phyloP scores from a whole-genome alignment of 2,888 invertebrate genomes.

The Digitonthophagus gazella region DNA sequence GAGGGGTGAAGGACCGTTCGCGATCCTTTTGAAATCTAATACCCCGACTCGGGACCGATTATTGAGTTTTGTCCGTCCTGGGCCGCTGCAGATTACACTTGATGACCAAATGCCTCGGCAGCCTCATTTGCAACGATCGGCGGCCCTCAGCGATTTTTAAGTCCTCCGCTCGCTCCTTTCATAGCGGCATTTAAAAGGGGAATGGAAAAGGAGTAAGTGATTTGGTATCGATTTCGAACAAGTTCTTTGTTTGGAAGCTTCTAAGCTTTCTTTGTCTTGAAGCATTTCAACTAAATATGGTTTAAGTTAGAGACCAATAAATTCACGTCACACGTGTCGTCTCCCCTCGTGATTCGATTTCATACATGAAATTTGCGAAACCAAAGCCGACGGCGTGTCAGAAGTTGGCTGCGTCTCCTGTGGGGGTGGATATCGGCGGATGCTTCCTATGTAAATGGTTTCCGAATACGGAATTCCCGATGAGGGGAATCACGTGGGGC shows the following conservation, averaged over 20 bases:
- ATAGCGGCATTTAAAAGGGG: conserved; percentile 1
- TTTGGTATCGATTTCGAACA: neutral
- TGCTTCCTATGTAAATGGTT: conserved; percentile 16
- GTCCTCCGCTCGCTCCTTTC: conserved; percentile 27
- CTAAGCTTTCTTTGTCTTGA: neutral
- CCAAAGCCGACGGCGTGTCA: neutral
- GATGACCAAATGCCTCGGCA: conserved; percentile 35
- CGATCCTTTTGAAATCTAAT: neutral
- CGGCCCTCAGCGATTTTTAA: conserved; percentile 35
- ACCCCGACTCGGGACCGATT: neutral
- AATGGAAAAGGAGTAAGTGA: neutral
- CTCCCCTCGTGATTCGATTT: neutral
- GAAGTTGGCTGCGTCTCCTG: neutral
- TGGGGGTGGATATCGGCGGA: neutral
- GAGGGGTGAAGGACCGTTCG: neutral
- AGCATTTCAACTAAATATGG: neutral
- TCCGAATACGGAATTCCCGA: conserved; percentile 13
- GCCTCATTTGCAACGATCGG: conserved; percentile 35
- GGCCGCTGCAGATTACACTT: conserved; percentile 33
- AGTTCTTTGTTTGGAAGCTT: neutral
- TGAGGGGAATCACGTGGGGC: conserved; percentile 9
- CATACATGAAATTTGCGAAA: neutral
- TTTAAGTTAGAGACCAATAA: neutral
- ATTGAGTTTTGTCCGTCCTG: neutral
- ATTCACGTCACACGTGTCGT: neutral